Percentiles rank a stretch among this genome's conserved stretches.
phyloP scores from a whole-genome alignment of 2,797 vertebrate species.

The Micropoecilia bifurca region DNA sequence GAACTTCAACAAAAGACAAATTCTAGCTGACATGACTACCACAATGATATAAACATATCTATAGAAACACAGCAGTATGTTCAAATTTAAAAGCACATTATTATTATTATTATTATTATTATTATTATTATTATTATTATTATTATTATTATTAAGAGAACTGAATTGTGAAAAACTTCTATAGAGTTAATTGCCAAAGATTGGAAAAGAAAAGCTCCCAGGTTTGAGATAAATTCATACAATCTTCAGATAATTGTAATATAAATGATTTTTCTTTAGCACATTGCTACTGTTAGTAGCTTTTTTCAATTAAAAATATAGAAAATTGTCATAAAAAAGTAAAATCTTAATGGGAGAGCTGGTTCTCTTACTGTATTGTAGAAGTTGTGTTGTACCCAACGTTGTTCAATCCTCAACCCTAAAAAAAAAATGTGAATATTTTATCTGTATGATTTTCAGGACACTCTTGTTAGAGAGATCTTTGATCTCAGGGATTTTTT shows the following conservation, averaged over 20 bases:
- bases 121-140: too few species aligned
- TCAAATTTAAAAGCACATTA: neutral
- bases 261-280: neutral
- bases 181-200: neutral
- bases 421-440: too few species aligned
- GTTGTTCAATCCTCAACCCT: neutral
- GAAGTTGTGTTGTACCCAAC: neutral
- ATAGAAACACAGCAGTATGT: neutral
- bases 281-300: neutral
- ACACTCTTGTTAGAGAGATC: too few species aligned
- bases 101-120: neutral
- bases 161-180: neutral
- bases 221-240: neutral
- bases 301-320: neutral
- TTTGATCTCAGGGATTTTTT: too few species aligned
- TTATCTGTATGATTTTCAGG: too few species aligned
- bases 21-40: neutral
- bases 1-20: neutral
- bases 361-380: neutral
- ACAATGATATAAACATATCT: neutral
- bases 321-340: neutral
- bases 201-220: neutral
- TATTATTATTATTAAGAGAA: constrained; percentile 1
- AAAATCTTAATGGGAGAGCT: neutral
- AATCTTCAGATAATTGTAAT: neutral